Evolutionary conservation across 1,140 invertebrate genomes (phyloP), one percentile per base, ranked within the genome.

Genomic region (Capitella teleta): DNA sequence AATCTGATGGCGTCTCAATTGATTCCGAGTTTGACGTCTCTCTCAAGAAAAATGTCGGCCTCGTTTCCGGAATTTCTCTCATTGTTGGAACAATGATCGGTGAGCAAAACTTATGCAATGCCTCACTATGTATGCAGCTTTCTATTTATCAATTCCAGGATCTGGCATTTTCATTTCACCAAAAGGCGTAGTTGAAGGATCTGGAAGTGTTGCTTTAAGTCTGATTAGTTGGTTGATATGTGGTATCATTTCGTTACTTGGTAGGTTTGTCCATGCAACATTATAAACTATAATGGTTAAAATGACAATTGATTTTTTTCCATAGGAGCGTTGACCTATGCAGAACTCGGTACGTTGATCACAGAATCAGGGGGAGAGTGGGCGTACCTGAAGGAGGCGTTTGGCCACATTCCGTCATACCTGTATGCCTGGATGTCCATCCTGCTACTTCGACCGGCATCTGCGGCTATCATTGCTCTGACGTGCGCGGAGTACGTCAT

Each of bases 111-210:
- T n/a, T n/a, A n/a, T n/a, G n/a, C n/a, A n/a, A n/a, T n/a, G n/a
- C n/a, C n/a, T n/a, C n/a, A n/a, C n/a, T n/a, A n/a, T n/a, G n/a
- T n/a, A n/a, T n/a, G n/a, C n/a, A n/a, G n/a, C n/a, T n/a, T n/a
- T n/a, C n/a, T n/a, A n/a, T n/a, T n/a, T n/a, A n/a, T n/a, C n/a
- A n/a, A n/a, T n/a, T n/a, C 3, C 56, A 65, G 86, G 87, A 25
- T 91, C 87, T 3, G 88, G 88, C 37, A 92, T 98, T 64, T 98
- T 98, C 68, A 85, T 98, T 10, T 93, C 92, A 2, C 94, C 94
- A 0, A 91, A 85, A 62, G 87, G 91, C 51, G 85, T 89, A 0
- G 75, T 76, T 4, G 67, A 78, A 2, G 87, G 86, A 60, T 87
- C 87, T 37, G 37, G 64, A 24, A 88, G 85, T 1, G 79, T 89